Base-by-base conservation (phyloP, 2,888 invertebrate species). In the Leistus spinibarbis region DNA sequence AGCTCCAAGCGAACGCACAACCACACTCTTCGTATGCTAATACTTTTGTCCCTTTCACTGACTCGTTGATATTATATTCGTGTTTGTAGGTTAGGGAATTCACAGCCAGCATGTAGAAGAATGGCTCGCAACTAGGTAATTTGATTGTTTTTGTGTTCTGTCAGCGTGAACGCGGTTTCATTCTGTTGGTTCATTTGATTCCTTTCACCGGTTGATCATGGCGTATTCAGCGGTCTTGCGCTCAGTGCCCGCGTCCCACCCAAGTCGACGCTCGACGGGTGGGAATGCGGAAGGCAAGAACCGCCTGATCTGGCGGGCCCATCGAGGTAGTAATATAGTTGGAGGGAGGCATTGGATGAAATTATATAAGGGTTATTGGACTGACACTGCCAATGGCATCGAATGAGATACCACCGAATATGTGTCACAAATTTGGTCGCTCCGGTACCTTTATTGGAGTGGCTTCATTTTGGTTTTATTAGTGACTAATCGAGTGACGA, bases 121-220 rank as follows among this genome's bases (percentile, higher is more conserved):
- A 69, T 66, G 27, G 40, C 40, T 19, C 53, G 23, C 65, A 67
- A 67, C 72, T 66, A 68, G 54, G 69, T 75, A 75, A 75, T 75
- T 75, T 69, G 75, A 75, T 75, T 75, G 75, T 75, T 75, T 73
- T 75, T 60, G 60, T 62, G 68, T 68, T 63, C 69, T 68, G 66
- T 10, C 27, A 24, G 27, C 72, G 75, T 22, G 24, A 20, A 23
- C 64, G 22, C 24, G 75, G 75, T 69, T 75, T 64, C 69, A 69
- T 75, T 64, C 67, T 7, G 60, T 54, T 40, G 69, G 75, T 75
- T 75, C 75, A 75, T 75, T 75, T 75, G 75, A 68, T 75, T 56
- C 75, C 56, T 75, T 75, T 75, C 75, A 75, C 56, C 54, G 75
- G 75, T 54, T 75, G 75, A 75, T 75, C 75, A 75, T 75, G 75